These are phyloP conservation scores for Drosophila lacertosa DNA, from an alignment of 1,140 invertebrate genomes.

Conservation along the genomic window DNA sequence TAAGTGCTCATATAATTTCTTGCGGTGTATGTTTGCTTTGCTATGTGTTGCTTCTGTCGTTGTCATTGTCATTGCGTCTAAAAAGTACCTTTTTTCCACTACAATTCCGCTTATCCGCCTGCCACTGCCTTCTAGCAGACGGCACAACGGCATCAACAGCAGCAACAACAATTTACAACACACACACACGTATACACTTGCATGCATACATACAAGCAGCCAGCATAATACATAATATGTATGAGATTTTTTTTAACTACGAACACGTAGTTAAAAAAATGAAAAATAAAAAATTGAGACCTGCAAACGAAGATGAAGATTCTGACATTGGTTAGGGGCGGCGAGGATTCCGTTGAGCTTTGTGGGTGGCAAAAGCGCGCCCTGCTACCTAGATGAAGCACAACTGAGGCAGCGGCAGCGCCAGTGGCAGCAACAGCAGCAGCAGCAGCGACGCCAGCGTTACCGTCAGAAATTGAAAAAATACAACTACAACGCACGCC, in stretches of 20 bases:
- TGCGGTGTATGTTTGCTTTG: constrained; percentile 30
- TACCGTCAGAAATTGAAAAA: constrained; percentile 70
- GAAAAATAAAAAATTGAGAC: constrained; percentile 58
- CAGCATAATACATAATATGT: constrained; percentile 80
- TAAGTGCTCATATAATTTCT: not conserved
- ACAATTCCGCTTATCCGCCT: constrained; percentile 69
- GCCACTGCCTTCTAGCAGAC: constrained; percentile 22
- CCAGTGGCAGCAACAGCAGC: constrained; percentile 28
- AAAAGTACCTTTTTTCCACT: constrained; percentile 64
- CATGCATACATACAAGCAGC: constrained; percentile 33
- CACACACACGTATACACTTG: constrained; percentile 28
- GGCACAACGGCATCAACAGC: constrained; percentile 26
- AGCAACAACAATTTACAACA: constrained; percentile 8
- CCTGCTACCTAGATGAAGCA: constrained; percentile 48
- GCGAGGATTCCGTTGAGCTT: not conserved
- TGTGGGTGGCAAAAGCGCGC: not conserved
- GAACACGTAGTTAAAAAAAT: constrained; percentile 84
- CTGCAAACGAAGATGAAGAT: constrained; percentile 55
- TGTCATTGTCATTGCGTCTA: constrained; percentile 53
- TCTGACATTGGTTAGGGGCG: constrained; percentile 3
- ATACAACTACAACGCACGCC: constrained; percentile 58
- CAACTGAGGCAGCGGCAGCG: constrained; percentile 21
- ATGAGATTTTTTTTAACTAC: constrained; percentile 84
- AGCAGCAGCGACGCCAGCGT: constrained; percentile 38
- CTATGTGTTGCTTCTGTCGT: constrained; percentile 29